Base-by-base conservation (phyloP, 2,113 vertebrate species). In the Andinoacara biseriatus region DNA sequence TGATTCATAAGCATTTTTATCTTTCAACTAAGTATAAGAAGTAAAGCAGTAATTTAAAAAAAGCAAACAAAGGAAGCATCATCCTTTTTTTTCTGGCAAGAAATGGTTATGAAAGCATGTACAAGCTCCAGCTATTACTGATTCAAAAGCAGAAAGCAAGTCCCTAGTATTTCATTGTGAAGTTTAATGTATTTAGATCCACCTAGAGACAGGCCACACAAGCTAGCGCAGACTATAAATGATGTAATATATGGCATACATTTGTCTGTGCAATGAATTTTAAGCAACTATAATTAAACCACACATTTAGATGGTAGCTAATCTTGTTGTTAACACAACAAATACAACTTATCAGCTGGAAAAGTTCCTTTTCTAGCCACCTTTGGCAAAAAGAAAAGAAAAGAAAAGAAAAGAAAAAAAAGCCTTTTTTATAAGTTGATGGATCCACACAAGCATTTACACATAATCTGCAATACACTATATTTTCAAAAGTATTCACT, bases 1-100 rank as follows among this genome's bases (percentile, higher is more conserved):
- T 78, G 80, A 88, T 87, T 87, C 56, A 76, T 62, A 46, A 82
- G 75, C n/a, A 60, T 89, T 85, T 86, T 86, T 43, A 86, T 83
- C 33, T 40, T 79, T 78, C 31, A 81, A 58, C 60, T 61, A 67
- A 84, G 58, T 57, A 69, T 54, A 56, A 59, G 58, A 82, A 82
- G 46, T 67, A 76, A 86, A 80, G 74, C 40, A 24, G 5, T 54
- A 52, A 72, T 82, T 85, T 76, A 74, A 86, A 67, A 31, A 20
- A 72, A 67, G n/a, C 49, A 90, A 89, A 85, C 69, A 58, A 52
- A 57, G 8, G 61, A 29, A 58, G 8, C 65, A 76, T 24, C 62
- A 24, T 61, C 1, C 69, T 49, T 20, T 29, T 76, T 52, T 80
- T 83, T 18, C n/a, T 58, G 38, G 58, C 11, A 76, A 76, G 40